Evolutionary conservation across 2,888 invertebrate genomes (phyloP).

Genomic region (Strigamia transsilvanica): DNA sequence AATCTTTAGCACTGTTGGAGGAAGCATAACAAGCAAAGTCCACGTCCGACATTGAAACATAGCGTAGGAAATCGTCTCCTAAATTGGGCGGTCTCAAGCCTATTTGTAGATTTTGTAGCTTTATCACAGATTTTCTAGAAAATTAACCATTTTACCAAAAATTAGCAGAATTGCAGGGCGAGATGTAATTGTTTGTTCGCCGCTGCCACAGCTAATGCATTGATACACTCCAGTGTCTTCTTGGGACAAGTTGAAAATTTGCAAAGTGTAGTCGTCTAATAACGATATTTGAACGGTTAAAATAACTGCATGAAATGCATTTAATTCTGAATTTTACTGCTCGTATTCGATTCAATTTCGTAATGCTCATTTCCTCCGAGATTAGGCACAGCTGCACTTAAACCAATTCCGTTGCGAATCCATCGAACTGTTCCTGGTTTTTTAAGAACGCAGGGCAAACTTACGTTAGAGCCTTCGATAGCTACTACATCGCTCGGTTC

Average conservation of each 20-base stretch:
- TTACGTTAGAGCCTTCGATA: neutral
- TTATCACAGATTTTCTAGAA: neutral
- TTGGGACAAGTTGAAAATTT: neutral
- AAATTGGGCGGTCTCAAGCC: neutral
- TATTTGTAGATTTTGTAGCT: neutral
- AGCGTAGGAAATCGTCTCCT: neutral
- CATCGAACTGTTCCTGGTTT: neutral
- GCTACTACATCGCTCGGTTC: neutral
- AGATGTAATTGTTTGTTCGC: neutral
- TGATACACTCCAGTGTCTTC: neutral
- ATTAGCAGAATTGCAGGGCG: neutral
- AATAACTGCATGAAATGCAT: too few species aligned
- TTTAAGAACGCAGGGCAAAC: neutral
- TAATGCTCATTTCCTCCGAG: neutral
- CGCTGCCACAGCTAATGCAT: neutral
- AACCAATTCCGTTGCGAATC: neutral
- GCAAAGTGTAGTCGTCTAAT: neutral
- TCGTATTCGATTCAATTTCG: neutral
- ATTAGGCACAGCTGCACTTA: too few species aligned
- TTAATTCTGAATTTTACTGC: neutral
- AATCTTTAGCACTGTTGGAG: neutral
- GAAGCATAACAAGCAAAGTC: neutral
- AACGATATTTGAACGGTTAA: neutral
- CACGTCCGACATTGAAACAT: neutral
- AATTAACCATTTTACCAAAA: neutral